Evolutionary conservation across 2,888 invertebrate species (phyloP).

Genomic region (Lithophane ornitopus): DNA sequence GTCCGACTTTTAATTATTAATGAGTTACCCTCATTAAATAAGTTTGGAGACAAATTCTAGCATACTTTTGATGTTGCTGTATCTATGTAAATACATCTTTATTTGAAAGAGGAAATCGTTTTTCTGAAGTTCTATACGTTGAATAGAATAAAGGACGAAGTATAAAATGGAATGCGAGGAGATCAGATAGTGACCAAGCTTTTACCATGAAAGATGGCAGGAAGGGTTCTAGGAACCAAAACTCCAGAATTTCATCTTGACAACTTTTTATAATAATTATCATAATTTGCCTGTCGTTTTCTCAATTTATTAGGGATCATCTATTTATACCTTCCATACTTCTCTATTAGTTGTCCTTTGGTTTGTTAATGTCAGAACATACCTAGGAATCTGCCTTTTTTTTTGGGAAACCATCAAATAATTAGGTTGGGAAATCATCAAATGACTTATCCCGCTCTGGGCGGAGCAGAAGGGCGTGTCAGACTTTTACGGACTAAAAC

Average conservation of each 20-base stretch:
- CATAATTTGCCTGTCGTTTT: too few species aligned
- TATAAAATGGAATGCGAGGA: neutral
- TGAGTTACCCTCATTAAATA: constrained; percentile 66
- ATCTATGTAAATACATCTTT: constrained; percentile 28
- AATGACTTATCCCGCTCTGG: too few species aligned
- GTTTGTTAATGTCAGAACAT: too few species aligned
- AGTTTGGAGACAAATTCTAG: constrained; percentile 63
- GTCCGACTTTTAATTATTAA: constrained; percentile 72
- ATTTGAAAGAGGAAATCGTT: constrained; percentile 33
- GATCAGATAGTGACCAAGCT: neutral
- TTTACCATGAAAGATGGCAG: neutral
- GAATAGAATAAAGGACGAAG: neutral
- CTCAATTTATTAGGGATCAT: too few species aligned
- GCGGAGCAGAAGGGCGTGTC: too few species aligned
- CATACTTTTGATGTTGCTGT: constrained; percentile 50
- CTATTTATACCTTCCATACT: too few species aligned
- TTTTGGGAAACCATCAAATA: too few species aligned
- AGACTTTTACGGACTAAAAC: too few species aligned
- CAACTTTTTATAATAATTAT: neutral
- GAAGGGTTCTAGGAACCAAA: neutral
- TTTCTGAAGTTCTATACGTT: constrained; percentile 17
- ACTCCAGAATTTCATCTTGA: neutral
- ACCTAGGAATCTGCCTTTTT: too few species aligned
- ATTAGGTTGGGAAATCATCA: too few species aligned
- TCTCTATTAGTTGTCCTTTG: neutral